Evolutionary conservation across 2,797 vertebrate genomes (phyloP), one percentile per base, ranked within the genome.

Genomic region (Limnodromus scolopaceus): DNA sequence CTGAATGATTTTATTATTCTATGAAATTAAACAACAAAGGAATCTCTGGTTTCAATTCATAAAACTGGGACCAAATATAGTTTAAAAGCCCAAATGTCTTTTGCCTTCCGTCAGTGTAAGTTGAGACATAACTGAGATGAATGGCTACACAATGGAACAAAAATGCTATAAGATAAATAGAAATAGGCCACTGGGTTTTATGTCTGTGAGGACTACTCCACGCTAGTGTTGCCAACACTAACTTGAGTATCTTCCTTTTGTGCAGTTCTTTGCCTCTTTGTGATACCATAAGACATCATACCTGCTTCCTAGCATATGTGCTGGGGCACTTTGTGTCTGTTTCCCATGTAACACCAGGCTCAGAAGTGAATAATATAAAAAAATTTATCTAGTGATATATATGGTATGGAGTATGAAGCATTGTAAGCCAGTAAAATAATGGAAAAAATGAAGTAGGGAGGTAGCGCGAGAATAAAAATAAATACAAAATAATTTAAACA

Each of bases 321-420:
- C 28, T 92, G 34, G 11, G 17, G 19, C 5, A 27, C 11, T 71
- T 69, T 60, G 3, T 39, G 16, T 68, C 65, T 14, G 3, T 45
- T 58, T 76, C 9, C 4, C 5, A 0, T 61, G n/a, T 69, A 78
- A 75, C 8, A 34, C 2, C 0, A 1, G 5, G 13, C 27, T 87
- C 30, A 86, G 45, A 88, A 78, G 15, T 20, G 13, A 84, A 24
- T 72, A 54, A 58, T 51, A 45, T 19, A 34, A 60, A 91, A 89
- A 8, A 3, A 23, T 78, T 64, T 60, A 25, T 34, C 49, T 16
- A 43, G 4, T 54, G 16, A 36, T 48, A 68, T 36, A 23, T 28
- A 17, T n/a, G 25, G 8, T 36, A 87, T 10, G 11, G 36, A 74
- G 14, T 60, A 78, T 8, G 24, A 80, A 92, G 16, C 13, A 54